A percentile compares a stretch with the other conserved stretches of the same genome.
Conservation (phyloP, 2,888 invertebrate genomes). For the Tillus elongatus region DNA sequence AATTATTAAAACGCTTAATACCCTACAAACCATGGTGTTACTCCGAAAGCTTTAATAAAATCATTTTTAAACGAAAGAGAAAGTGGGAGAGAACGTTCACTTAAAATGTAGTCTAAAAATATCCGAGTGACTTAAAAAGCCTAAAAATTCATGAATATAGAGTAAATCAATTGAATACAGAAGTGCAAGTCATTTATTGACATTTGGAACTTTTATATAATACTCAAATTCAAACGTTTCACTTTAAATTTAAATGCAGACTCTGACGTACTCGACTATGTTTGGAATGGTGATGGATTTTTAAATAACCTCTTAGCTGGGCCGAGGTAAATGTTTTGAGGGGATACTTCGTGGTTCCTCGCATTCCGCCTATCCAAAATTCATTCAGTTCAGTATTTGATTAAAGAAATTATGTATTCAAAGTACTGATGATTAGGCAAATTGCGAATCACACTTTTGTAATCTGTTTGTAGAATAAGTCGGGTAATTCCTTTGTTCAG, state of each 20-base stretch:
- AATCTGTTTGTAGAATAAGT: no score
- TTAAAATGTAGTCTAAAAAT: background rate
- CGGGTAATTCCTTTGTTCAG: no score
- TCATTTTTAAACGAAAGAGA: no score
- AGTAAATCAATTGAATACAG: constrained; percentile 27
- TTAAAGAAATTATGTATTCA: constrained; percentile 13
- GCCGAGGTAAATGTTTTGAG: constrained; percentile 30
- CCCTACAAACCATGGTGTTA: no score
- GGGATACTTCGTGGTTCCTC: constrained; percentile 24
- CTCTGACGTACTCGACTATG: constrained; percentile 33
- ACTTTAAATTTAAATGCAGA: constrained; percentile 38
- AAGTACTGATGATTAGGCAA: constrained; percentile 1
- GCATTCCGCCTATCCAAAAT: constrained; percentile 15
- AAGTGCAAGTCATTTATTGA: constrained; percentile 28
- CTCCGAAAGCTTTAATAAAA: no score
- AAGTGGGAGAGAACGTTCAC: no score
- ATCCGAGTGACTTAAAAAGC: background rate
- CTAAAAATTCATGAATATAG: constrained; percentile 22
- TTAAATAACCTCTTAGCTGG: constrained; percentile 35
- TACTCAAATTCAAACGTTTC: constrained; percentile 37
- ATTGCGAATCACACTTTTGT: no score
- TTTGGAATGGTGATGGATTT: constrained; percentile 38
- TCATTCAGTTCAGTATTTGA: constrained; percentile 16
- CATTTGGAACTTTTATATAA: constrained; percentile 31
- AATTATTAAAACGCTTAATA: no score